These are phyloP conservation scores for Pelecanoides urinatrix DNA, from an alignment of 2,113 vertebrate genomes.

Conservation along the genomic window DNA sequence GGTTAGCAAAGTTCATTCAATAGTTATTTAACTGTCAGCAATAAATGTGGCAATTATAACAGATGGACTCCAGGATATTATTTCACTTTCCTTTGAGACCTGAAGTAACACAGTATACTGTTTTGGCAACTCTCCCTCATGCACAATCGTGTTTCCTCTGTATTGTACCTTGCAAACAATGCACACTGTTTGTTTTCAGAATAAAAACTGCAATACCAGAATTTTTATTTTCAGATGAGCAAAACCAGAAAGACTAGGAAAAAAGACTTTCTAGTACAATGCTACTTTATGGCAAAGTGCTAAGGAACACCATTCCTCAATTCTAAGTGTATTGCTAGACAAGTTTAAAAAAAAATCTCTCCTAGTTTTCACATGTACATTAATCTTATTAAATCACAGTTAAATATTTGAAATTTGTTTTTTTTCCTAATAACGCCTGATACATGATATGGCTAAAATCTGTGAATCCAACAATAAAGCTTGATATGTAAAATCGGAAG, in stretches of 20 bases:
- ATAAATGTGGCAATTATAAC: not conserved
- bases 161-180: slow-evolving; percentile 61
- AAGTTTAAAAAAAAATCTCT: not conserved
- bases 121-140: not conserved
- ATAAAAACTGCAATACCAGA: not conserved
- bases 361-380: not conserved
- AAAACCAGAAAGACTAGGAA: not conserved
- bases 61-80: slow-evolving; percentile 1
- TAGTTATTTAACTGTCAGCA: not conserved
- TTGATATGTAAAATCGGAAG: not conserved
- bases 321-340: not conserved
- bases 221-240: not conserved
- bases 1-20: not conserved
- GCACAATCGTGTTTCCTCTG: slow-evolving; percentile 45
- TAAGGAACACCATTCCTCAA: not conserved
- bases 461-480: not conserved
- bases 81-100: not conserved
- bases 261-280: not conserved
- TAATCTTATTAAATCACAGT: not conserved
- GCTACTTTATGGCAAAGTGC: not conserved
- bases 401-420: not conserved
- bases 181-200: not conserved
- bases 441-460: not conserved
- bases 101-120: not conserved
- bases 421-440: not conserved